Base-by-base conservation (phyloP, 92 coral and sea anemone species). In the Hydrozoanthus gracilis region DNA sequence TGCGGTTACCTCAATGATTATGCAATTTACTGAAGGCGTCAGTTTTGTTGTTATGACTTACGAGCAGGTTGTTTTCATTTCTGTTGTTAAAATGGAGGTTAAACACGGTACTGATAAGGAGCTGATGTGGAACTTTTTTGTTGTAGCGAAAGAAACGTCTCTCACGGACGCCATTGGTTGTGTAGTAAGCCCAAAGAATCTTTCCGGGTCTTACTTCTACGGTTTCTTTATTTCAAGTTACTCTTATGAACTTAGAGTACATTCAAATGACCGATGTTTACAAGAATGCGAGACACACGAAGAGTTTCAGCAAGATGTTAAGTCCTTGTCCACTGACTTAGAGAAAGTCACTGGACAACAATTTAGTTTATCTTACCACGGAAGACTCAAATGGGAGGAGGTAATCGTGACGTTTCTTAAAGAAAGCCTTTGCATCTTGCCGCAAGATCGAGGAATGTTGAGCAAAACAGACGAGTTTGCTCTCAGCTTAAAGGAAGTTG, bases 401-500 rank as follows among this genome's bases (percentile, higher is more conserved):
- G 4, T 44, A 11, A 1, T 71, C 17, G 7, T 7, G 18, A 13
- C 20, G 46, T 76, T 14, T 50, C 46, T 76, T 12, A 76, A 52
- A 50, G 27, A 76, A 51, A 76, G 80, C 51, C 66, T 76, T 20
- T 76, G 80, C 60, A 76, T 76, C n/a, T 9, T 76, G 18, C 80
- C 66, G 16, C 80, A 76, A 76, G 80, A 76, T 20, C 80, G 80
- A 18, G 64, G 80, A 5, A 20, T 10, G 1, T 10, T 50, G 4
- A 51, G 44, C 51, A 64, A 51, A 16, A 51, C 15, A 5, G 64
- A 54, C 54, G 44, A 76, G 18, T 76, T 45, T 65, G 51, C 45
- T 17, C 80, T 76, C 44, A 51, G 47, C 51, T 54, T 76, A 15
- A 76, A 18, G n/a, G 64, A 54, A n/a, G 60, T 76, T 51, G 64